Percentiles rank a stretch among this genome's conserved stretches.
Evolutionary conservation across 2,888 invertebrate genomes (phyloP).

Genomic region (Sacculina carcini): DNA sequence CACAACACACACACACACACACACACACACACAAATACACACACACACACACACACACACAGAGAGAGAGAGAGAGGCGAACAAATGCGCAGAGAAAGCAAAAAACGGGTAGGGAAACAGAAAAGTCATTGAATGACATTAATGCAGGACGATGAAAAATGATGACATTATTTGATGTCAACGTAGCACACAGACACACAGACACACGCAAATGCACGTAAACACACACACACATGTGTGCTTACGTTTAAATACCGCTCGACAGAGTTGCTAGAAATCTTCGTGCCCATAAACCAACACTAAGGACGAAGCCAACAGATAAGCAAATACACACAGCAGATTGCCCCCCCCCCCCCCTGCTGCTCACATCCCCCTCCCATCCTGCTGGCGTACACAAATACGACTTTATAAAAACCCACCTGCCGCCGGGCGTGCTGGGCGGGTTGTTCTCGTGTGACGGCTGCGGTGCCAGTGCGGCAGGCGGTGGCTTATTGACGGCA

Average conservation of each 20-base stretch:
- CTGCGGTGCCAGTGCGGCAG: too few species aligned
- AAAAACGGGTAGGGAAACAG: background rate
- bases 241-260: background rate
- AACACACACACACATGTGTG: background rate
- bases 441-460: too few species aligned
- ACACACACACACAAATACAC: too few species aligned
- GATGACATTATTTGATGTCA: background rate
- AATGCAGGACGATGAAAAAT: too few species aligned
- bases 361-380: background rate
- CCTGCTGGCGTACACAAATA: background rate
- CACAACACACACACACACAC: too few species aligned
- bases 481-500: too few species aligned
- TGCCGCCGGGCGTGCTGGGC: too few species aligned
- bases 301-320: slow-evolving; percentile 26
- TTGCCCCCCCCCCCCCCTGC: background rate
- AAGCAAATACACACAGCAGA: background rate
- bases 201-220: background rate
- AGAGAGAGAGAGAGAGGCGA: background rate
- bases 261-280: too few species aligned
- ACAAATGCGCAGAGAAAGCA: background rate
- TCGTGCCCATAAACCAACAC: too few species aligned
- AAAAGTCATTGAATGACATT: background rate
- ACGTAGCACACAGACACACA: background rate
- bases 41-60: background rate
- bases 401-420: too few species aligned